Evolutionary conservation across 2,797 vertebrate species (phyloP), one percentile per base, ranked within the genome.

Genomic region (Tragopan temminckii): DNA sequence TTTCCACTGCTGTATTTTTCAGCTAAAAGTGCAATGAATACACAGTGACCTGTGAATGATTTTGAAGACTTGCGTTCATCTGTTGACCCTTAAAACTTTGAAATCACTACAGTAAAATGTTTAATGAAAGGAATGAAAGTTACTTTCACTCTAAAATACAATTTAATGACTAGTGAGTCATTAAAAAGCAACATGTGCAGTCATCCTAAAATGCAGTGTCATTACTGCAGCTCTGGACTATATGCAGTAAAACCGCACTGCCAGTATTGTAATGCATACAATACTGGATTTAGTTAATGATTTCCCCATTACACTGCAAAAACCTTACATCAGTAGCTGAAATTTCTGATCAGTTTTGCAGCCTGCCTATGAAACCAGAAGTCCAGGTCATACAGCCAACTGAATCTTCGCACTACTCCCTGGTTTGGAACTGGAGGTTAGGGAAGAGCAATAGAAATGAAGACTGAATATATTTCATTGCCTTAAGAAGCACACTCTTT

Each of bases 11-110:
- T 80, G 82, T 31, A 58, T 82, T 91, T 94, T 93, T 91, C 88
- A 88, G 2, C 66, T 93, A 53, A 31, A 93, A 90, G 46, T 61
- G 21, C 46, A 80, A 88, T 57, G 67, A 90, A 81, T 88, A 29
- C 76, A 82, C 59, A 88, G 74, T 79, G 86, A 91, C 76, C 84
- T 94, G 64, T 67, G 69, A 94, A 88, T 85, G 45, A 78, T 91
- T 90, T 88, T 80, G 76, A 92, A 45, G 81, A 48, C 16, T 78
- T 42, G 74, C 53, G 53, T 20, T 85, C 48, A 68, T 62, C 72
- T 95, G 23, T 50, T 89, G 89, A 94, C 89, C 85, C 87, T 85
- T 88, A 85, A 89, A 96, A 92, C 42, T 80, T 82, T 80, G 76
- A 78, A 94, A 93, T 71, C 92, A 85, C 72, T 68, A 33, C 45